Percentiles rank a stretch among this genome's conserved stretches.
These are phyloP conservation scores for Hemaris fuciformis DNA, from an alignment of 2,888 invertebrate genomes.

Conservation along the genomic window DNA sequence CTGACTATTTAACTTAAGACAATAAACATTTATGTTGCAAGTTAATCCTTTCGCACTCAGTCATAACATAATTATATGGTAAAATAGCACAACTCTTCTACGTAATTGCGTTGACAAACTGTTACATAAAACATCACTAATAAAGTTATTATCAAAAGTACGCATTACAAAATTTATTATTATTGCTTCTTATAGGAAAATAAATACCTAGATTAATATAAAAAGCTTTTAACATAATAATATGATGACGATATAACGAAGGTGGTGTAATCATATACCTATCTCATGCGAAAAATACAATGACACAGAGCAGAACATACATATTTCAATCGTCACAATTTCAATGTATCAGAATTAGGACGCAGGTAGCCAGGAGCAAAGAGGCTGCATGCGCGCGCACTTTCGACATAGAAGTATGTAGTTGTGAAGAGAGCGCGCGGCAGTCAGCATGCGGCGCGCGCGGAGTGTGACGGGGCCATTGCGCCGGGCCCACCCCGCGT, in stretches of 20 bases:
- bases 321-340: constrained; percentile 8
- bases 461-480: constrained; percentile 82
- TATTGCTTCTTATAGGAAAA: too few relatives aligned
- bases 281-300: background rate
- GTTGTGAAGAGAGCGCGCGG: constrained; percentile 37
- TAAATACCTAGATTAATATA: too few relatives aligned
- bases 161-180: too few relatives aligned
- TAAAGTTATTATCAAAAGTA: too few relatives aligned
- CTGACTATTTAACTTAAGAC: too few relatives aligned
- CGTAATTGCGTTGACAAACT: too few relatives aligned
- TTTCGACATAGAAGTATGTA: constrained; percentile 31
- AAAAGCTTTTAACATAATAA: background rate
- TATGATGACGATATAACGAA: background rate
- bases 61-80: too few relatives aligned
- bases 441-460: constrained; percentile 77
- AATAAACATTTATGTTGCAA: too few relatives aligned
- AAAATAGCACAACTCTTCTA: too few relatives aligned
- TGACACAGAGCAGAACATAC: background rate
- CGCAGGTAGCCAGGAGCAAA: constrained; percentile 61
- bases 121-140: too few relatives aligned
- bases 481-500: constrained; percentile 87
- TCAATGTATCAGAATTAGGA: constrained; percentile 39
- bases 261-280: background rate
- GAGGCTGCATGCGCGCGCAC: constrained; percentile 70
- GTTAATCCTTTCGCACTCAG: too few relatives aligned